These are phyloP conservation scores for Scomber colias DNA, from an alignment of 2,113 vertebrate species.

Conservation along the genomic window DNA sequence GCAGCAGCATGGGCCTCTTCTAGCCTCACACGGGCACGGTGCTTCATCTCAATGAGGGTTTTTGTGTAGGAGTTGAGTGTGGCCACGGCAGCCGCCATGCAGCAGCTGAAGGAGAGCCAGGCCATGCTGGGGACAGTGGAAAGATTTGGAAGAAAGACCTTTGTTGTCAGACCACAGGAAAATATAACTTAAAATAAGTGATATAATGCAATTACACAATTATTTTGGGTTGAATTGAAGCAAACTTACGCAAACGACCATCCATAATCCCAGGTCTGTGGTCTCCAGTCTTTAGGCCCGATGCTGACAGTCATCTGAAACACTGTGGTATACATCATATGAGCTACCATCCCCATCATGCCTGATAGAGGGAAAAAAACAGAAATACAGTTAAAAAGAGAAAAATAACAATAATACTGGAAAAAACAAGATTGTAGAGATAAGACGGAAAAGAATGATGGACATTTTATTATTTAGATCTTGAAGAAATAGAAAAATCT, in stretches of 20 bases:
- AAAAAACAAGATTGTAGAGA: neutral
- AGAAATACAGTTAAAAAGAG: neutral
- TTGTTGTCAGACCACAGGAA: neutral
- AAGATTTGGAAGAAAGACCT: neutral
- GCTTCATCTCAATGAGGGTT: conserved; percentile 87
- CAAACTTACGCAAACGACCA: conserved; percentile 85
- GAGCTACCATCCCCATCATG: conserved; percentile 88
- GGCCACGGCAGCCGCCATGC: conserved; percentile 88
- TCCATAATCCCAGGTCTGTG: conserved; percentile 89
- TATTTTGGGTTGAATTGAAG: neutral
- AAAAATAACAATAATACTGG: fast-evolving
- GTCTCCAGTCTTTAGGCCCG: conserved; percentile 90
- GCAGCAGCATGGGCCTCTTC: conserved; percentile 76
- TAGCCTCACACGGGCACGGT: conserved; percentile 80
- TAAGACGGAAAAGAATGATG: neutral
- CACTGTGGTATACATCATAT: conserved; percentile 92
- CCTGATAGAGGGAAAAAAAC: conserved; percentile 65
- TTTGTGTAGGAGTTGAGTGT: conserved; percentile 91
- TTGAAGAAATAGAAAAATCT: too few relatives aligned
- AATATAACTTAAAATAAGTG: too few relatives aligned
- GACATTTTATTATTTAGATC: too few relatives aligned
- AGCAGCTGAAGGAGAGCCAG: conserved; percentile 90
- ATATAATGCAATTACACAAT: too few relatives aligned
- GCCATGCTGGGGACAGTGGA: conserved; percentile 81
- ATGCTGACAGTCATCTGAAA: conserved; percentile 92